Evolutionary conservation across 2,797 vertebrate species (phyloP).

Genomic region (Chromobotia macracanthus): DNA sequence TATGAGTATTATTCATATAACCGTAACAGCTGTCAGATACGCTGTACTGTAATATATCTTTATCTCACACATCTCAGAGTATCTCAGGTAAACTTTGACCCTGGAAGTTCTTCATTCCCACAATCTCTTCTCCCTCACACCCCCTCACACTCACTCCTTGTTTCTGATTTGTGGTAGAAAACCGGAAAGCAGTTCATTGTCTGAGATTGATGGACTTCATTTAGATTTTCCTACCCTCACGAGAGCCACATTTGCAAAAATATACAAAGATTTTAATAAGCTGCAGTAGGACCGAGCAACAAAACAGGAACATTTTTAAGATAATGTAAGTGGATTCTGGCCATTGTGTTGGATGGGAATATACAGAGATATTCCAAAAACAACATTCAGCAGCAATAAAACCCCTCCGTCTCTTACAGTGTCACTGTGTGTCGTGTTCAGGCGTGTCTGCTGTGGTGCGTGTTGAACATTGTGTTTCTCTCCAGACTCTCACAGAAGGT

Average conservation of each 20-base stretch:
- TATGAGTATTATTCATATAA: background rate
- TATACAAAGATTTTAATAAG: background rate
- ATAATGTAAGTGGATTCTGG: background rate
- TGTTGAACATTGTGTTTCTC: background rate
- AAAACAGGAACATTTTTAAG: background rate
- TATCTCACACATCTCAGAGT: background rate
- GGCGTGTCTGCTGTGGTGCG: constrained; percentile 1
- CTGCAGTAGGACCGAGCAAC: background rate
- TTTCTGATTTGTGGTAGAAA: background rate
- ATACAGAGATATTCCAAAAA: background rate
- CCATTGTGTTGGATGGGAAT: background rate
- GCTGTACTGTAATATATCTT: background rate
- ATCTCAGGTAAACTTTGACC: constrained; percentile 53
- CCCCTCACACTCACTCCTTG: background rate
- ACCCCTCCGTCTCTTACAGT: background rate
- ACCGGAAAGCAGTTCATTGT: background rate
- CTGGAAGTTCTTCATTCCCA: constrained; percentile 2
- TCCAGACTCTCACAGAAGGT: background rate
- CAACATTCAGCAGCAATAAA: constrained; percentile 4
- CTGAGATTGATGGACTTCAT: background rate
- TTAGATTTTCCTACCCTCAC: background rate
- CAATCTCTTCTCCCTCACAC: constrained; percentile 21
- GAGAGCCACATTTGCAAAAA: background rate
- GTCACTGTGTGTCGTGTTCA: background rate
- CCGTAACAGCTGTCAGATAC: background rate